A percentile compares a stretch with the other conserved stretches of the same genome.
These are phyloP conservation scores for Dasypus novemcinctus DNA, from an alignment of 2,113 vertebrate species.

Conservation along the genomic window DNA sequence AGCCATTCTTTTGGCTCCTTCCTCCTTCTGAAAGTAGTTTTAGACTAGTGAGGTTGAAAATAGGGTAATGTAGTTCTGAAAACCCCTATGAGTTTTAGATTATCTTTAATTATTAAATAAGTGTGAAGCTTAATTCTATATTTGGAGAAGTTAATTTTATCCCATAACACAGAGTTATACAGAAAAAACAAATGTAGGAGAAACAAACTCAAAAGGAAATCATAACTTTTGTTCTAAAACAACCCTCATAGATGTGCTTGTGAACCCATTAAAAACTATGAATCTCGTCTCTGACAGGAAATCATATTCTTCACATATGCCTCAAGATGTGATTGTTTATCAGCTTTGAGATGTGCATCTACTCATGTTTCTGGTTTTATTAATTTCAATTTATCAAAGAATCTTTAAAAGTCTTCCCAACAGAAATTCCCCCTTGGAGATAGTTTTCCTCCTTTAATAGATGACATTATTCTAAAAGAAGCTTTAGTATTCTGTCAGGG, in stretches of 20 bases:
- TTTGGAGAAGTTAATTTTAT: slow-evolving; percentile 19
- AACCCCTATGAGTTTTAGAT: slow-evolving; percentile 19
- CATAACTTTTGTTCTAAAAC: slow-evolving; percentile 58
- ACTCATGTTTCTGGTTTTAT: slow-evolving; percentile 39
- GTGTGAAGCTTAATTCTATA: slow-evolving; percentile 25
- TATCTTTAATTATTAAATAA: slow-evolving; percentile 27
- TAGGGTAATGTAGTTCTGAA: background rate
- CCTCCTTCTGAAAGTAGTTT: background rate
- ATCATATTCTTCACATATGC: background rate
- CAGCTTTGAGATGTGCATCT: background rate
- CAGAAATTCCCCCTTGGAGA: background rate
- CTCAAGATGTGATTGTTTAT: background rate
- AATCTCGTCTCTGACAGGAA: slow-evolving; percentile 46
- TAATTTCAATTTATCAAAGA: slow-evolving; percentile 16
- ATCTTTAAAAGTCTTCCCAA: background rate
- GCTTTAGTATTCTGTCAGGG: background rate
- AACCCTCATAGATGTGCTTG: slow-evolving; percentile 32
- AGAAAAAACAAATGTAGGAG: slow-evolving; percentile 52
- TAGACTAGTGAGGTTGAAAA: slow-evolving; percentile 46
- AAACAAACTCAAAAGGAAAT: background rate
- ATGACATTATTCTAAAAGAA: background rate
- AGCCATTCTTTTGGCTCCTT: background rate
- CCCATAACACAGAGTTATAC: background rate
- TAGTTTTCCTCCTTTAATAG: background rate
- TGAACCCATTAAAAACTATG: slow-evolving; percentile 42